A percentile compares a stretch with the other conserved stretches of the same genome.
phyloP scores from a whole-genome alignment of 2,888 invertebrate genomes.

The Sminthurinus aureus region DNA sequence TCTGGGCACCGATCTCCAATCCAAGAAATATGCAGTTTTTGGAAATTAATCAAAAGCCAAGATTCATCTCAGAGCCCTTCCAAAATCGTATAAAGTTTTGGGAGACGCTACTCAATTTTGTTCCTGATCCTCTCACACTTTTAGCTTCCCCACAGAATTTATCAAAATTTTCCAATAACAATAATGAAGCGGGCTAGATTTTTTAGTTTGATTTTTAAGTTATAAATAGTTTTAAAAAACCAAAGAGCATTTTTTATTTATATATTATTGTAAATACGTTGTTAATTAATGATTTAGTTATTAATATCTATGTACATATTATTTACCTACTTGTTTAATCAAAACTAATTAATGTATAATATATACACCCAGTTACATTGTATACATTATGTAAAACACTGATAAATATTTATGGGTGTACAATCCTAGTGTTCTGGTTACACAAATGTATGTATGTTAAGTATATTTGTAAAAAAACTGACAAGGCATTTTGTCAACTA shows the following conservation, averaged over 20 bases:
- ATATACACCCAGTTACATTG: no score
- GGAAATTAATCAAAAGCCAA: conserved; percentile 44
- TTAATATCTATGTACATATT: neutral
- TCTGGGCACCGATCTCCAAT: conserved; percentile 53
- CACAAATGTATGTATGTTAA: no score
- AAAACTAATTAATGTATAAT: neutral
- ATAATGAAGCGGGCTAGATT: neutral
- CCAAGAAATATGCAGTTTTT: conserved; percentile 49
- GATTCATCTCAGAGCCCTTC: conserved; percentile 42
- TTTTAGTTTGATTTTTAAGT: neutral
- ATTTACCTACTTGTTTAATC: neutral
- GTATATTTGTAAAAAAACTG: no score
- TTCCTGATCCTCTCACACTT: conserved; percentile 30
- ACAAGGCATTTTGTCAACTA: no score
- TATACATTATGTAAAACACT: no score
- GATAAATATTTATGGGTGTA: no score
- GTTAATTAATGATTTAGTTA: no score
- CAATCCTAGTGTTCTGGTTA: no score
- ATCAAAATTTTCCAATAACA: neutral
- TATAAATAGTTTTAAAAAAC: no score
- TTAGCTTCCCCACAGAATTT: neutral
- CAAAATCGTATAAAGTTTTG: conserved; percentile 42
- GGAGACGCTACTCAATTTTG: conserved; percentile 29
- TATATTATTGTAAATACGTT: no score
- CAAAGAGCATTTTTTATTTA: no score